These are phyloP conservation scores for Hydropsyche tenuis DNA, from an alignment of 1,140 invertebrate genomes.

Conservation along the genomic window DNA sequence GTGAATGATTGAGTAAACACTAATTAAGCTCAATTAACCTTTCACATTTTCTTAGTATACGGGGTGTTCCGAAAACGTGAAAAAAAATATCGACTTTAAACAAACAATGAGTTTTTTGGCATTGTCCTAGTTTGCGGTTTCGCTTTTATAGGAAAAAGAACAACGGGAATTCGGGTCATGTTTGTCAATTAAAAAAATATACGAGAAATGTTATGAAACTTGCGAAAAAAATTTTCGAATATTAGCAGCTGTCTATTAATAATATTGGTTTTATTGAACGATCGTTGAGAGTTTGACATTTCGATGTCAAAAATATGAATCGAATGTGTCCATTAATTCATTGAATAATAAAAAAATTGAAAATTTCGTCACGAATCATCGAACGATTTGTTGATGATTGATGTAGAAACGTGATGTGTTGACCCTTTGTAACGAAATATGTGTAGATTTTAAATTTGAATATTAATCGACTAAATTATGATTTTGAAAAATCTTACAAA, in stretches of 20 bases:
- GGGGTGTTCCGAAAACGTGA: neutral
- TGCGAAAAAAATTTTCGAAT: neutral
- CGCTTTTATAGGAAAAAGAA: no score
- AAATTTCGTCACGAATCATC: constrained; percentile 5
- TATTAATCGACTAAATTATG: no score
- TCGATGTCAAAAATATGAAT: constrained; percentile 7
- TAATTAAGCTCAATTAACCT: neutral
- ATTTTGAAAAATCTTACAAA: no score
- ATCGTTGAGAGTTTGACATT: constrained; percentile 19
- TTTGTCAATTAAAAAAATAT: neutral
- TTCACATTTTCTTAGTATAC: neutral
- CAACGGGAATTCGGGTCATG: neutral
- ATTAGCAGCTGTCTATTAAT: neutral
- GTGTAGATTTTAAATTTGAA: no score
- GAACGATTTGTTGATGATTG: neutral
- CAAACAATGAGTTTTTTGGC: no score
- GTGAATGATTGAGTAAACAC: constrained; percentile 7
- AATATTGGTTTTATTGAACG: neutral
- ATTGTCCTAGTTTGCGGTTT: no score
- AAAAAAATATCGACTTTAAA: neutral
- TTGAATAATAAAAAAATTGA: neutral
- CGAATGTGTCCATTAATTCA: constrained; percentile 10
- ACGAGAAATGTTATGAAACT: neutral
- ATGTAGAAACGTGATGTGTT: no score
- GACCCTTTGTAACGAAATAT: no score